Conservation (phyloP, 2,888 invertebrate genomes). For the Chromoteleia sp. region DNA sequence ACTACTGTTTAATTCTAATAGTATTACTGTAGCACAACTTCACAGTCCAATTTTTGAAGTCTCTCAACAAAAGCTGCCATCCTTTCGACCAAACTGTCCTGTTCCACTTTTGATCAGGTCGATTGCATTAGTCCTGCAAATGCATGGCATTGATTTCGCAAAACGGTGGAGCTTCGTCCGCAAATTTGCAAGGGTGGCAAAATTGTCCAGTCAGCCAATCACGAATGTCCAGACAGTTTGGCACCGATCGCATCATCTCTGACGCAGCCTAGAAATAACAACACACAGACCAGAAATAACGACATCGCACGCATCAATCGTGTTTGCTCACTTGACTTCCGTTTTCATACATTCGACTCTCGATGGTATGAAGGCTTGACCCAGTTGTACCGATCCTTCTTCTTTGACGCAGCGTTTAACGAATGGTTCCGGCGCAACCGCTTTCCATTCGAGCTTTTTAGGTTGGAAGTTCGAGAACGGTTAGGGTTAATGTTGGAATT, state of each 20-base stretch:
- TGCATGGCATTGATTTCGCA: conserved; percentile 67
- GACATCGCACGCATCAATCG: conserved; percentile 37
- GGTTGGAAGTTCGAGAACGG: conserved; percentile 8
- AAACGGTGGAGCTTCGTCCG: conserved; percentile 41
- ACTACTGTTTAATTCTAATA: too few species aligned
- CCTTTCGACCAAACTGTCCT: background rate
- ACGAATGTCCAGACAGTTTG: conserved; percentile 77
- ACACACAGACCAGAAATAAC: conserved; percentile 50
- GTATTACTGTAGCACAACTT: too few species aligned
- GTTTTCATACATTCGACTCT: conserved; percentile 31
- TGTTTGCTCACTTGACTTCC: conserved; percentile 35
- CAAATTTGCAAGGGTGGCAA: conserved; percentile 45
- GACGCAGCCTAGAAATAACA: conserved; percentile 59
- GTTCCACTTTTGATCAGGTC: conserved; percentile 9
- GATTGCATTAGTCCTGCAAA: conserved; percentile 43
- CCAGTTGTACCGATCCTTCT: conserved; percentile 46
- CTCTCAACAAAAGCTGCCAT: background rate
- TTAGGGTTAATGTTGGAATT: conserved; percentile 10
- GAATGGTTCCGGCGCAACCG: conserved; percentile 6
- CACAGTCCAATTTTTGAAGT: background rate
- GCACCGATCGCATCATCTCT: conserved; percentile 75
- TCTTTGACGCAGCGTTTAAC: conserved; percentile 28
- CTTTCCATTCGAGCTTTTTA: conserved; percentile 16
- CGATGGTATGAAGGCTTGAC: conserved; percentile 27
- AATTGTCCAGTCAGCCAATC: conserved; percentile 74